phyloP scores from a whole-genome alignment of 2,113 vertebrate genomes.

The Hemicordylus capensis region DNA sequence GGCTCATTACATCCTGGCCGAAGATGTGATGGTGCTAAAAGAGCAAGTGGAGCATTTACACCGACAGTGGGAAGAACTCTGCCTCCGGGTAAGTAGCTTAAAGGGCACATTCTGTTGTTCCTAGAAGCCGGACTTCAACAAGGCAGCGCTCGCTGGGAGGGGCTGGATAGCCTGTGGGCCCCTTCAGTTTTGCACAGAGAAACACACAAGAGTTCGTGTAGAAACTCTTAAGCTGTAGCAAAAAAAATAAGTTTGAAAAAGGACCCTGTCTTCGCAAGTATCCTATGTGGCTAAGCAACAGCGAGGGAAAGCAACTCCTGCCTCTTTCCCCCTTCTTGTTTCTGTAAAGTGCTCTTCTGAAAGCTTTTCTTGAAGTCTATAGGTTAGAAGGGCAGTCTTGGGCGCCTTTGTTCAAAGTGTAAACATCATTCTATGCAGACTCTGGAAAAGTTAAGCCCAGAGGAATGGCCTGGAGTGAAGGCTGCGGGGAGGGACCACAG shows the following conservation, averaged over 20 bases:
- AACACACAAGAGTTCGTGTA: not conserved
- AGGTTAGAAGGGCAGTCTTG: not conserved
- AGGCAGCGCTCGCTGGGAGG: not conserved
- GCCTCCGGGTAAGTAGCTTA: constrained; percentile 72
- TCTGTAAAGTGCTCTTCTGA: not conserved
- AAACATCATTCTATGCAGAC: not conserved
- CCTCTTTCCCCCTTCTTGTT: not conserved
- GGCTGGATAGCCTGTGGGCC: too few species aligned
- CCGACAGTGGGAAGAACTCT: constrained; percentile 84
- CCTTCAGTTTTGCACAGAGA: not conserved
- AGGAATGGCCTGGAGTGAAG: not conserved
- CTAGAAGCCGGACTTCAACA: fast-evolving
- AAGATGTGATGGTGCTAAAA: constrained; percentile 83
- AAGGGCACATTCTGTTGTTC: fast-evolving
- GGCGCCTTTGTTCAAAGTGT: constrained; percentile 53
- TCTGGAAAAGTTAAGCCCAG: not conserved
- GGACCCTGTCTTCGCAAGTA: fast-evolving
- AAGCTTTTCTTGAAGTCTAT: not conserved
- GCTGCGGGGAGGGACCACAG: not conserved
- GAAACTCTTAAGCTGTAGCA: not conserved
- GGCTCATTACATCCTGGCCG: constrained; percentile 80
- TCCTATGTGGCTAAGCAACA: not conserved
- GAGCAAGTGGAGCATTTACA: constrained; percentile 87
- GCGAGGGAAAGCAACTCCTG: not conserved
- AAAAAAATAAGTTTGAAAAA: too few species aligned